Conservation (phyloP, 2,888 invertebrate genomes). For the Oxyscelio sp. region DNA sequence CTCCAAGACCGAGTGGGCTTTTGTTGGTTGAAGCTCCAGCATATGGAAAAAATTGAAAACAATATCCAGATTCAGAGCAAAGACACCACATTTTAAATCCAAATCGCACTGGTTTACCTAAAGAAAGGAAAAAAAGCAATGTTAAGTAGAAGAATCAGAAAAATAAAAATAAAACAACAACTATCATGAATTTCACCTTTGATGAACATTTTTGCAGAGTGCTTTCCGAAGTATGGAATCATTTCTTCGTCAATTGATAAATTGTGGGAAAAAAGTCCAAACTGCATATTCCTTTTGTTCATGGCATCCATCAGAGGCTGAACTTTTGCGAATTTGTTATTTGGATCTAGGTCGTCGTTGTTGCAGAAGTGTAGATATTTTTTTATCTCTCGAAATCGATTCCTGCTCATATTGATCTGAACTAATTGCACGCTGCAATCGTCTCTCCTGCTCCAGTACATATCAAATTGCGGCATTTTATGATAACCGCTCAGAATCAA, state of each 20-base stretch:
- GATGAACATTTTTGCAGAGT: constrained; percentile 81
- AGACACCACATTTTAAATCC: constrained; percentile 80
- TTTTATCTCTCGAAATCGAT: constrained; percentile 41
- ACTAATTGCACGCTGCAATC: constrained; percentile 23
- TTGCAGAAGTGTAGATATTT: constrained; percentile 73
- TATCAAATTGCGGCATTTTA: constrained; percentile 13
- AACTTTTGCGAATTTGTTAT: constrained; percentile 79
- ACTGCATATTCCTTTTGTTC: constrained; percentile 76
- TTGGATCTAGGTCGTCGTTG: constrained; percentile 73
- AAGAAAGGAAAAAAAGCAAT: constrained; percentile 16
- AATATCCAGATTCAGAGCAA: constrained; percentile 76
- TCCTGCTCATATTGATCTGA: constrained; percentile 27
- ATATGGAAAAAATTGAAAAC: constrained; percentile 78
- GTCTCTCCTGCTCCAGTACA: constrained; percentile 33
- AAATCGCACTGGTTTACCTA: constrained; percentile 79
- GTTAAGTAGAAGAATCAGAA: neutral
- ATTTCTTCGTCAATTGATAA: constrained; percentile 80
- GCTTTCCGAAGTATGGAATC: constrained; percentile 78
- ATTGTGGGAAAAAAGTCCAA: constrained; percentile 75
- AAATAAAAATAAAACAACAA: neutral
- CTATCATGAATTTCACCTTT: constrained; percentile 59
- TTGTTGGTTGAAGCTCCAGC: constrained; percentile 65
- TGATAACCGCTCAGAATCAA: constrained; percentile 40
- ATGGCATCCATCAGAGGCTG: constrained; percentile 74
- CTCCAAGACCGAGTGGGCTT: constrained; percentile 30